Percentiles rank a stretch among this genome's conserved stretches.
phyloP scores from a whole-genome alignment of 1,140 invertebrate genomes.

The Limonius californicus region DNA sequence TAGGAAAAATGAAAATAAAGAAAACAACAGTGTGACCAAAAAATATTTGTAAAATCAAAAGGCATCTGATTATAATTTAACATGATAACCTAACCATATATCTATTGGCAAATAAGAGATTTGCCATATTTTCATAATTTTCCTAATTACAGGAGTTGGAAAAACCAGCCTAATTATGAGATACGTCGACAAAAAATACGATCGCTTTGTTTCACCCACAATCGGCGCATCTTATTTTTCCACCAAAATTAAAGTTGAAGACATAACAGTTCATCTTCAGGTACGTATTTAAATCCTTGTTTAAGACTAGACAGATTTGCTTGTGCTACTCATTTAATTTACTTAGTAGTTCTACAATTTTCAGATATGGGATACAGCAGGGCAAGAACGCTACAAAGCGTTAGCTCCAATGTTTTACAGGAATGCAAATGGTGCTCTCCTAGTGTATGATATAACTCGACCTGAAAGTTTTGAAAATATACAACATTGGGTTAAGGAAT shows the following conservation, averaged over 20 bases:
- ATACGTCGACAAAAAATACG: conserved; percentile 75
- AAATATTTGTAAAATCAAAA: no score
- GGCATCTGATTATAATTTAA: no score
- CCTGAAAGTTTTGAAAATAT: conserved; percentile 67
- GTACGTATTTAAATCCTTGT: no score
- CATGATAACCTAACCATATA: no score
- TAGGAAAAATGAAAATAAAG: no score
- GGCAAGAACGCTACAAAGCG: conserved; percentile 78
- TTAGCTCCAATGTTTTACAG: conserved; percentile 93
- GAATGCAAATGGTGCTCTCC: conserved; percentile 80
- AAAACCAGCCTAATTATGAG: conserved; percentile 80
- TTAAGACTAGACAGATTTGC: no score
- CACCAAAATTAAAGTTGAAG: conserved; percentile 46
- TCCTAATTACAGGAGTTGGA: conserved; percentile 83
- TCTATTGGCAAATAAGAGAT: no score
- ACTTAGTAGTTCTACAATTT: background rate
- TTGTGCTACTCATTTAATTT: conserved; percentile 48
- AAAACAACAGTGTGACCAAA: no score
- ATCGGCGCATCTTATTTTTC: conserved; percentile 65
- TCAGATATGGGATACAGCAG: conserved; percentile 88
- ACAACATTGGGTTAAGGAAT: conserved; percentile 78
- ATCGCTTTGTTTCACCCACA: conserved; percentile 66
- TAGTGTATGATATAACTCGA: conserved; percentile 84
- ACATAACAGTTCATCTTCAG: no score
- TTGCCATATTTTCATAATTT: no score